Evolutionary conservation across 2,113 vertebrate species (phyloP).

Genomic region (Theropithecus gelada): DNA sequence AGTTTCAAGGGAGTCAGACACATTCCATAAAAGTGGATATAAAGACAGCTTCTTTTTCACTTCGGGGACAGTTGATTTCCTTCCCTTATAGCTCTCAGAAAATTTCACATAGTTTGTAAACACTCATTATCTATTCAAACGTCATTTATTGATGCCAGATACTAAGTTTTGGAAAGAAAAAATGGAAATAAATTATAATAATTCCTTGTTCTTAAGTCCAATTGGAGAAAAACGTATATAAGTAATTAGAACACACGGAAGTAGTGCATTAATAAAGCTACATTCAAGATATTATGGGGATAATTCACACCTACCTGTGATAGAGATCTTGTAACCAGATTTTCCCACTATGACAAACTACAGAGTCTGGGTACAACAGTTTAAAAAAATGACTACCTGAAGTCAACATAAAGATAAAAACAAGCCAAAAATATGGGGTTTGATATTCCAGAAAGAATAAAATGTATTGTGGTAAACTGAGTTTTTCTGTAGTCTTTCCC

Average conservation of each 20-base stretch:
- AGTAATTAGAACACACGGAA: background rate
- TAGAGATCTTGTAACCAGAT: background rate
- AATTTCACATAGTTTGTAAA: background rate
- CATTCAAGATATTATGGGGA: background rate
- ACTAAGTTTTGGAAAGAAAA: background rate
- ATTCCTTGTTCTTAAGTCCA: background rate
- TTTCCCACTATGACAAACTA: background rate
- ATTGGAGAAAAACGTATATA: background rate
- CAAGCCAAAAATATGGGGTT: background rate
- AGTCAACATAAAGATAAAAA: background rate
- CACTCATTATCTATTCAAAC: background rate
- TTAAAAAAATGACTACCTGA: background rate
- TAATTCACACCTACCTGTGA: background rate
- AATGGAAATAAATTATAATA: background rate
- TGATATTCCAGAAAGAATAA: background rate
- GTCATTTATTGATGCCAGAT: constrained; percentile 8
- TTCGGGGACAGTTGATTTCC: background rate
- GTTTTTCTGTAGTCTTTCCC: background rate
- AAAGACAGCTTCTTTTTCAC: background rate
- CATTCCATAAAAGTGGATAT: background rate
- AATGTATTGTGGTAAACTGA: background rate
- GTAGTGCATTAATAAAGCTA: background rate
- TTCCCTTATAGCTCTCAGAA: background rate
- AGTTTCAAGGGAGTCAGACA: background rate
- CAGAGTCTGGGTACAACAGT: background rate